Evolutionary conservation across 2,797 vertebrate genomes (phyloP), one percentile per base, ranked within the genome.

Genomic region (Smutsia gigantea): DNA sequence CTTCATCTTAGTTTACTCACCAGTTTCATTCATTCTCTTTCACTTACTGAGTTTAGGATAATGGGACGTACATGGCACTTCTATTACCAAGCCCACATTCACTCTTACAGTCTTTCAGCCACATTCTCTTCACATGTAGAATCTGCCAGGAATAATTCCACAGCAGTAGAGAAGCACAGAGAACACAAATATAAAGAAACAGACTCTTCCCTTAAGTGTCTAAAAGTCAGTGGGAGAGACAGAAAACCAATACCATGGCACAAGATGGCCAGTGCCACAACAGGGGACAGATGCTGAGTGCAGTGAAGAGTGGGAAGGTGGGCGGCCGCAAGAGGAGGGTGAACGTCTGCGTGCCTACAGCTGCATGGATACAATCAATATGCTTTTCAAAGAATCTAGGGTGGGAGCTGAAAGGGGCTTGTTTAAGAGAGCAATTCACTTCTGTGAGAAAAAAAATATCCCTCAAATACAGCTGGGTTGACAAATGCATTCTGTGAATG

Each of bases 381-480:
- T 14, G 93, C 93, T 79, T 95, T 94, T 96, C 85, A 96, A 34
- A 93, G 74, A 69, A 4, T 49, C 57, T 23, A 27, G 31, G 8
- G 13, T 9, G 29, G 63, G 81, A 77, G 29, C 95, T 10, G 27
- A 39, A 88, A 91, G 49, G 64, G 69, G 59, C 14, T 78, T 68
- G 53, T 66, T 79, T n/a, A 79, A 71, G 55, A 79, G 15, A 89
- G 63, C 63, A 18, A 84, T 79, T 78, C 69, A 84, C 75, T 96
- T 88, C 51, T 87, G 31, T 49, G 61, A 61, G 37, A 81, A 87
- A 25, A 74, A 63, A 31, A 75, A 46, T 15, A 5, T 7, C 14
- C 59, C 37, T 87, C 61, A 64, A 55, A 79, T 93, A 69, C 95
- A 96, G 95, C 96, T 95, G 95, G 63, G 2, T 46, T 91, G 77